These are phyloP conservation scores for Phoxinus dragarum DNA, from an alignment of 2,797 vertebrate species.

Conservation along the genomic window DNA sequence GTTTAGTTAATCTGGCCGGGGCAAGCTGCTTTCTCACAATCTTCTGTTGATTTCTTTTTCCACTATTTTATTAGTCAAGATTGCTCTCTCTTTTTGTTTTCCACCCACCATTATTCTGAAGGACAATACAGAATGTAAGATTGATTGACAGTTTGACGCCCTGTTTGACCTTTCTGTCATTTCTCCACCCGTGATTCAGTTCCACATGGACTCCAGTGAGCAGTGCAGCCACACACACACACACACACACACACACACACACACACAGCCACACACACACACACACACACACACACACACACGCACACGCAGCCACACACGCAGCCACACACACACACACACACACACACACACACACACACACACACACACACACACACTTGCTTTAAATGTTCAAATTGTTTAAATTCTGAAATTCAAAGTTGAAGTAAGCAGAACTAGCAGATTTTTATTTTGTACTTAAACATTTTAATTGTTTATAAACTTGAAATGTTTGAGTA, in stretches of 20 bases:
- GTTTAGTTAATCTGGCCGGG: not conserved
- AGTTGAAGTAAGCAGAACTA: no score
- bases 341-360: no score
- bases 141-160: constrained; percentile 73
- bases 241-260: constrained; percentile 4
- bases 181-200: constrained; percentile 60
- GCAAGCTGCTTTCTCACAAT: not conserved
- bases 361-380: no score
- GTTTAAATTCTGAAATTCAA: no score
- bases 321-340: no score
- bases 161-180: constrained; percentile 68
- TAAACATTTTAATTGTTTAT: no score
- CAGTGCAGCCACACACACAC: constrained; percentile 39
- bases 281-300: no score
- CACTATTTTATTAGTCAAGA: not conserved
- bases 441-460: no score
- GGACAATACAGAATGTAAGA: constrained; percentile 51
- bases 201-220: constrained; percentile 59
- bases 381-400: no score
- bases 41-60: not conserved
- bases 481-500: no score
- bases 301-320: no score
- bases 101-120: not conserved
- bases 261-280: not conserved
- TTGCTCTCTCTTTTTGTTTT: not conserved